Conservation (phyloP, 2,113 vertebrate species). For the Scytalopus superciliaris region DNA sequence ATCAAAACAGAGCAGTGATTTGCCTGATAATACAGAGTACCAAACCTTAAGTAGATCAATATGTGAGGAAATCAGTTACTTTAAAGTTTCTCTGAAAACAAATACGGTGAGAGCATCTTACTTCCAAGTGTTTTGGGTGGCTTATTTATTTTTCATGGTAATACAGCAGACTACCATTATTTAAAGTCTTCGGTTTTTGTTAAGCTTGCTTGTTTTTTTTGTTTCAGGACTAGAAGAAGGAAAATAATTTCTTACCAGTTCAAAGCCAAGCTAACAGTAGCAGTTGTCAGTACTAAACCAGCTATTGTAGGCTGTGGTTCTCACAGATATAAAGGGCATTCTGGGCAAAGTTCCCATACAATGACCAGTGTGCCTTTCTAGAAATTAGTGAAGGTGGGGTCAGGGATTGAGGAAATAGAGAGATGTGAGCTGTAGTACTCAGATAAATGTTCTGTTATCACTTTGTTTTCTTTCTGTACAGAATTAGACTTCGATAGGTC, state of each 20-base stretch:
- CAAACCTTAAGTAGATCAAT: neutral
- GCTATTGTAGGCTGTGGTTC: neutral
- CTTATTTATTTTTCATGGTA: neutral
- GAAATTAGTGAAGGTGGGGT: neutral
- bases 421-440: neutral
- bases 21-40: neutral
- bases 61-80: neutral
- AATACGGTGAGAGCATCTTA: neutral
- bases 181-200: neutral
- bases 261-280: neutral
- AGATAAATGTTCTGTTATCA: neutral
- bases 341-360: neutral
- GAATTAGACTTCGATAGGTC: neutral
- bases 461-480: neutral
- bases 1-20: neutral
- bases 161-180: neutral
- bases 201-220: neutral
- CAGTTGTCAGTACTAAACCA: rapidly evolving
- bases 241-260: neutral
- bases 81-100: neutral
- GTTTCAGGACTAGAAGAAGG: neutral
- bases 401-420: neutral
- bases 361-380: neutral
- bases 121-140: neutral
- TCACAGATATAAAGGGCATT: neutral